Base-by-base conservation (phyloP, 2,797 vertebrate genomes). In the Lagocephalus sceleratus region DNA sequence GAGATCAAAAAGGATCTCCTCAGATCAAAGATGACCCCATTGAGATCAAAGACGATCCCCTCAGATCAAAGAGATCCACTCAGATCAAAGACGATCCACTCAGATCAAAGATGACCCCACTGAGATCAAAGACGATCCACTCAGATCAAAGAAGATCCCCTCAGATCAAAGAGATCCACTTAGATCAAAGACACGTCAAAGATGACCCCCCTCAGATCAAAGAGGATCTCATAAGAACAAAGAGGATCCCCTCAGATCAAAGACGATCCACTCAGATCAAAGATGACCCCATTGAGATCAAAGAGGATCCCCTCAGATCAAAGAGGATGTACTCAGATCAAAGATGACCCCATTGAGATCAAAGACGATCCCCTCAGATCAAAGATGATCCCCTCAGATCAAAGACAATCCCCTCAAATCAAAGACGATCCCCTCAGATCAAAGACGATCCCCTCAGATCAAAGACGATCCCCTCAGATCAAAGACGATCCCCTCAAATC, bases 51-150 rank as follows among this genome's bases (percentile, higher is more conserved):
- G 51, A 25, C 1, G 52, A 7, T 21, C 2, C 2, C 22, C 47
- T 26, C 12, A 44, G 14, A 9, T 19, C 68, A 50, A 22, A 68
- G n/a, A n/a, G n/a, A n/a, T n/a, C n/a, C n/a, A n/a, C n/a, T n/a
- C n/a, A n/a, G n/a, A 16, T 55, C 29, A 23, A 55, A 40, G 51
- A 25, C 1, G 52, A 7, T 21, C 2, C 2, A 20, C 47, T 26
- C 12, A 44, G 14, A 9, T 19, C 68, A 50, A 22, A 68, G n/a
- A n/a, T n/a, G n/a, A n/a, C n/a, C n/a, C n/a, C n/a, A n/a, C n/a
- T n/a, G n/a, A n/a, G n/a, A 16, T 55, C 29, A 23, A 55, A 40
- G 51, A 25, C 1, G 52, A 7, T 21, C 2, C 2, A 20, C 47
- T 26, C 12, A 44, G 14, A 9, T 19, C 68, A 50, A 22, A 68